Conservation (phyloP, 2,113 vertebrate species). For the Rutilus rutilus region DNA sequence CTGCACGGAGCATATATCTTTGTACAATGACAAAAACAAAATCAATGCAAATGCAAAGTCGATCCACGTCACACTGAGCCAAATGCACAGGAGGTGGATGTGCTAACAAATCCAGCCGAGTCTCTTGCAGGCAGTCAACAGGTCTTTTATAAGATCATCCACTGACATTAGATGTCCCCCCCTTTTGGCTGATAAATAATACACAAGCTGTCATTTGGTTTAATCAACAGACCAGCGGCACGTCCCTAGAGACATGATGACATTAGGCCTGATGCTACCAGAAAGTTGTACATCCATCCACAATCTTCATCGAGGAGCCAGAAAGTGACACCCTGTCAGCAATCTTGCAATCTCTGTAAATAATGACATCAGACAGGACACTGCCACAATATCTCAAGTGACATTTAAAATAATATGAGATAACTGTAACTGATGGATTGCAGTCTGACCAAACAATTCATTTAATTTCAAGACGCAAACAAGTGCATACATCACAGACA, state of each 20-base stretch:
- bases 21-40: conserved; percentile 15
- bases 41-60: conserved; percentile 11
- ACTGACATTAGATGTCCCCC: conserved; percentile 6
- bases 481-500: background rate
- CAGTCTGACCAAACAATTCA: background rate
- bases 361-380: background rate
- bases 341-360: background rate
- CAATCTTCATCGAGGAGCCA: background rate
- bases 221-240: conserved; percentile 7
- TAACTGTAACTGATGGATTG: conserved; percentile 6
- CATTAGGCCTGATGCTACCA: conserved; percentile 14
- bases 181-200: conserved; percentile 31
- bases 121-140: conserved; percentile 13
- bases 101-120: conserved; percentile 7
- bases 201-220: background rate
- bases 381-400: background rate
- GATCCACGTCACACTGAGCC: background rate
- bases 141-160: conserved; percentile 13
- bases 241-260: conserved; percentile 21
- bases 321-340: conserved; percentile 10
- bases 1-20: conserved; percentile 9
- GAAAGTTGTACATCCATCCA: background rate
- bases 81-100: conserved; percentile 13
- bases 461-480: background rate
- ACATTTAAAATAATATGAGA: conserved; percentile 23